A percentile compares a stretch with the other conserved stretches of the same genome.
Evolutionary conservation across 2,113 vertebrate genomes (phyloP).

Genomic region (Scartelaos histophorus): DNA sequence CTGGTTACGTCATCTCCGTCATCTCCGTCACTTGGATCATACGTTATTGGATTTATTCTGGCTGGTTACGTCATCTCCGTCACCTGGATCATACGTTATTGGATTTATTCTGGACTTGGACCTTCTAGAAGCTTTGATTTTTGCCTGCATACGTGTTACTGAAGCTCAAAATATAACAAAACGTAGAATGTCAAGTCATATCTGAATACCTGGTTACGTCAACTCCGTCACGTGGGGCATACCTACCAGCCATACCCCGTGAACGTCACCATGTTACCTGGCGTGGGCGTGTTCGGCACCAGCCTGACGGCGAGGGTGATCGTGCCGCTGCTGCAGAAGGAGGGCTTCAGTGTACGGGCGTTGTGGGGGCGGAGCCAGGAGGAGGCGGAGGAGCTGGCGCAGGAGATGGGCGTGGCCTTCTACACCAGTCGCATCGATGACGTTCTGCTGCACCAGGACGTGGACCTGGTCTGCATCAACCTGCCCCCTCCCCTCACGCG

Average conservation of each 20-base stretch:
- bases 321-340: conserved; percentile 91
- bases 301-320: conserved; percentile 94
- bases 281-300: conserved; percentile 97
- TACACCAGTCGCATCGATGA: conserved; percentile 98
- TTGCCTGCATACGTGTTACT: too few relatives aligned
- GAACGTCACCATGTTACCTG: conserved; percentile 89
- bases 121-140: too few relatives aligned
- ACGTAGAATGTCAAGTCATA: not conserved
- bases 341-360: conserved; percentile 94
- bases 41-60: not conserved
- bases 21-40: not conserved
- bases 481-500: conserved; percentile 93
- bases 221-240: not conserved
- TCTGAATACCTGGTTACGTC: not conserved
- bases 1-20: not conserved
- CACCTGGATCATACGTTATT: not conserved
- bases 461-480: conserved; percentile 97
- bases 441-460: conserved; percentile 95
- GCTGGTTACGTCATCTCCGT: too few relatives aligned
- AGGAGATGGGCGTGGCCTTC: conserved; percentile 96
- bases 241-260: conserved; percentile 34
- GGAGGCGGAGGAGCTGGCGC: conserved; percentile 96
- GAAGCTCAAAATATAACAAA: too few relatives aligned
- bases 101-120: not conserved
- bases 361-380: conserved; percentile 96